phyloP scores from a whole-genome alignment of 2,113 vertebrate genomes.

The Gasterosteus aculeatus region DNA sequence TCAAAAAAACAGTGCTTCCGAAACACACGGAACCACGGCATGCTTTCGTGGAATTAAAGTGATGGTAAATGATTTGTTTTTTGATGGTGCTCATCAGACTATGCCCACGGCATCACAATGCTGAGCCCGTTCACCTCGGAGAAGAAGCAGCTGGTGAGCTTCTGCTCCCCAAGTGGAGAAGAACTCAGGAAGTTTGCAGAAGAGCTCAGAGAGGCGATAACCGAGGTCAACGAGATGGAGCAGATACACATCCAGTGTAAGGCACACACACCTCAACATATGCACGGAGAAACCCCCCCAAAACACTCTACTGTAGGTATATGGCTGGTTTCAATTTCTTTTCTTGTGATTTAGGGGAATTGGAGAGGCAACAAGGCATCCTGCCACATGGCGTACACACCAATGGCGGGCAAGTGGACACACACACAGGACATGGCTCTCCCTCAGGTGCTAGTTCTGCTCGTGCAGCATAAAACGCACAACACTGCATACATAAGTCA shows the following conservation, averaged over 20 bases:
- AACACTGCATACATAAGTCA: slow-evolving; percentile 27
- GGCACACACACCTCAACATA: not conserved
- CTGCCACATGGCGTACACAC: slow-evolving; percentile 87
- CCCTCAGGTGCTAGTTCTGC: slow-evolving; percentile 85
- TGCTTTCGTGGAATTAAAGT: slow-evolving; percentile 19
- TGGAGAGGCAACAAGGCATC: slow-evolving; percentile 93
- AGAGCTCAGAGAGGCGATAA: slow-evolving; percentile 95
- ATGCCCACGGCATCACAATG: slow-evolving; percentile 96
- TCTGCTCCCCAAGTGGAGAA: slow-evolving; percentile 94
- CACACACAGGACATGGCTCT: slow-evolving; percentile 87
- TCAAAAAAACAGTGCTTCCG: slow-evolving; percentile 15
- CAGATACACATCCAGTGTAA: slow-evolving; percentile 99
- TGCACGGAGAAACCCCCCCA: not conserved
- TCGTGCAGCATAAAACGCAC: slow-evolving; percentile 29
- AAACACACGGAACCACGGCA: not conserved
- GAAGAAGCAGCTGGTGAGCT: slow-evolving; percentile 96
- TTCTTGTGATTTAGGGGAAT: slow-evolving; percentile 85
- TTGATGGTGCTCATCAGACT: slow-evolving; percentile 81
- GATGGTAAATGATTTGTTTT: not conserved
- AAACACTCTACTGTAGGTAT: not conserved
- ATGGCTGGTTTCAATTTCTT: not conserved
- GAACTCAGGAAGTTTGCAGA: slow-evolving; percentile 98
- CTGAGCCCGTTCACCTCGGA: slow-evolving; percentile 94
- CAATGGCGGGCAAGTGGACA: slow-evolving; percentile 88
- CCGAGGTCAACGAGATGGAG: slow-evolving; percentile 98